Percentiles rank a stretch among this genome's conserved stretches.
Evolutionary conservation across 2,113 vertebrate species (phyloP).

Genomic region (Apteryx mantelli): DNA sequence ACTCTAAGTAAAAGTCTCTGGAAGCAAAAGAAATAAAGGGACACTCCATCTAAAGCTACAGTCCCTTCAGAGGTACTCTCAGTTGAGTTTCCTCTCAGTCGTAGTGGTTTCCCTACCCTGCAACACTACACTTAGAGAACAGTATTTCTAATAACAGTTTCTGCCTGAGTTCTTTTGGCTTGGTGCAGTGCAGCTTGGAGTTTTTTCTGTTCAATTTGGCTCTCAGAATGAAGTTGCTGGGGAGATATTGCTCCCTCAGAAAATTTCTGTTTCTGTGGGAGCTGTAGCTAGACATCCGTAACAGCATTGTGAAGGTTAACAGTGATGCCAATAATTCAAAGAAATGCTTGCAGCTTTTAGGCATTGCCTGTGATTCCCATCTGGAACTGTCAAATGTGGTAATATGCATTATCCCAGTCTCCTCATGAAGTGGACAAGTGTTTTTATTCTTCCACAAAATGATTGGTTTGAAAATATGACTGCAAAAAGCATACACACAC

Average conservation of each 20-base stretch:
- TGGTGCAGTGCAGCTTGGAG: not conserved
- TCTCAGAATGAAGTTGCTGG: not conserved
- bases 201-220: not conserved
- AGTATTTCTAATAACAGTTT: not conserved
- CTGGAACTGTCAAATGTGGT: not conserved
- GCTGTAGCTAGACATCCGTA: not conserved
- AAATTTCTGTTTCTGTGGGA: not conserved
- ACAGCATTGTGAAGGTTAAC: not conserved
- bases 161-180: not conserved
- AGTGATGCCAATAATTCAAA: not conserved
- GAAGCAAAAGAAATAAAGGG: not conserved
- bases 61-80: not conserved
- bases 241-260: not conserved
- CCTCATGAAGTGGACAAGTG: not conserved
- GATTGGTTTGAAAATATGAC: not conserved
- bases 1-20: not conserved
- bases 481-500: not conserved
- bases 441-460: not conserved
- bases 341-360: not conserved
- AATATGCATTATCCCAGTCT: not conserved
- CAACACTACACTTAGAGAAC: accelerated
- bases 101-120: not conserved
- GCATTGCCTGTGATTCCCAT: not conserved
- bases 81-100: not conserved
- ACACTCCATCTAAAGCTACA: not conserved